A percentile compares a stretch with the other conserved stretches of the same genome.
Evolutionary conservation across 53 echinoderm and acorn worm species (phyloP).

Genomic region (Patiria pectinifera): DNA sequence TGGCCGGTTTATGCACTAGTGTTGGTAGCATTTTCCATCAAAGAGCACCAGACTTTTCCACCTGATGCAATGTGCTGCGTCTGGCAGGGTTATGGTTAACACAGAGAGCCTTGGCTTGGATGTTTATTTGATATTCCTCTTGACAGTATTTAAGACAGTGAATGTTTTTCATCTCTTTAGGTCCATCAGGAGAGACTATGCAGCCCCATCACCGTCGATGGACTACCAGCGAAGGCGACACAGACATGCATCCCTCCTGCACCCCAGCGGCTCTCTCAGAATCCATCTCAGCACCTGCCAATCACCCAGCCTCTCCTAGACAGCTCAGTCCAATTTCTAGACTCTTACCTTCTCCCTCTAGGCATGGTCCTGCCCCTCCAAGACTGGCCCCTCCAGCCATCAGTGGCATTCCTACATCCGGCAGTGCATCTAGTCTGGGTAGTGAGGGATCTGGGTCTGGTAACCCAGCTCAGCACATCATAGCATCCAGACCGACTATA

Average conservation of each 20-base stretch:
- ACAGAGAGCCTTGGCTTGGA: not conserved
- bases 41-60: too few relatives aligned
- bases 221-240: conserved; percentile 27
- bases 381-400: conserved; percentile 54
- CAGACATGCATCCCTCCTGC: not conserved
- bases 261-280: conserved; percentile 16
- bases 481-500: not conserved
- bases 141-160: too few relatives aligned
- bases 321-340: conserved; percentile 3
- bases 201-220: conserved; percentile 82
- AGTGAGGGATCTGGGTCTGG: conserved; percentile 61
- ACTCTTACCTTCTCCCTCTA: conserved; percentile 1
- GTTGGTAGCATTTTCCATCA: too few relatives aligned
- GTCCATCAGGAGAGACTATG: conserved; percentile 85
- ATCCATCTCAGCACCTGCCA: conserved; percentile 34
- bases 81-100: too few relatives aligned
- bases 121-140: not conserved
- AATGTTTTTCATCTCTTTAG: conserved; percentile 19
- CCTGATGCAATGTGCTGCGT: too few relatives aligned
- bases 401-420: conserved; percentile 31
- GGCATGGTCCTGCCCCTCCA: not conserved
- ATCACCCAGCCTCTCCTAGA: conserved; percentile 59
- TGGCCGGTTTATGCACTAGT: too few relatives aligned
- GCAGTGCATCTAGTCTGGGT: conserved; percentile 66
- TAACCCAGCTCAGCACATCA: conserved; percentile 34